Percentiles rank a stretch among this genome's conserved stretches.
Evolutionary conservation across 2,113 vertebrate species (phyloP).

Genomic region (Lycocorax pyrrhopterus): DNA sequence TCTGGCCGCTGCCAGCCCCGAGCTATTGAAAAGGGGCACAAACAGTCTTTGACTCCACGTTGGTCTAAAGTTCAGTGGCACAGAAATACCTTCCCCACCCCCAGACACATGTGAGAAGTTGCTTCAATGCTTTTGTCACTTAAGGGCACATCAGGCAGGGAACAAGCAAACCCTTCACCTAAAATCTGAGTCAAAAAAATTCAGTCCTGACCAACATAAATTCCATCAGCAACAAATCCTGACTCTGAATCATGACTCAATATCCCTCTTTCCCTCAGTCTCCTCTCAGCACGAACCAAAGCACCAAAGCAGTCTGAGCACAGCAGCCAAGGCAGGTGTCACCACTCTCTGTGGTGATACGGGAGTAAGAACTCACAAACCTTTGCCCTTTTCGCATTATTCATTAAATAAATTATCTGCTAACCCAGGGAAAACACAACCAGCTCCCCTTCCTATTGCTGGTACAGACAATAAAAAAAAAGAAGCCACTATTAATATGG

Average conservation of each 20-base stretch:
- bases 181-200: neutral
- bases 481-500: slow-evolving; percentile 43
- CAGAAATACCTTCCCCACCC: neutral
- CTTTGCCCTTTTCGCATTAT: slow-evolving; percentile 56
- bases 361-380: slow-evolving; percentile 26
- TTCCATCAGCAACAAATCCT: neutral
- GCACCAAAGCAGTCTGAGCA: neutral
- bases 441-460: neutral
- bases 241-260: neutral
- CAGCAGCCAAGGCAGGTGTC: neutral
- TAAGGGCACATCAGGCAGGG: neutral
- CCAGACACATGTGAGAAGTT: neutral
- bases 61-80: slow-evolving; percentile 28
- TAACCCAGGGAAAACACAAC: neutral
- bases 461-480: neutral
- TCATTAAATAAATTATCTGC: slow-evolving; percentile 59
- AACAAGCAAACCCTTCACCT: neutral
- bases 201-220: rapidly evolving
- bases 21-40: neutral
- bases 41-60: neutral
- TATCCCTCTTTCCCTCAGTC: neutral
- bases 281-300: neutral
- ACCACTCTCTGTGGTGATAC: neutral
- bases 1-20: neutral
- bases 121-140: neutral